Evolutionary conservation across 2,797 vertebrate genomes (phyloP).

Genomic region (Iguana delicatissima): DNA sequence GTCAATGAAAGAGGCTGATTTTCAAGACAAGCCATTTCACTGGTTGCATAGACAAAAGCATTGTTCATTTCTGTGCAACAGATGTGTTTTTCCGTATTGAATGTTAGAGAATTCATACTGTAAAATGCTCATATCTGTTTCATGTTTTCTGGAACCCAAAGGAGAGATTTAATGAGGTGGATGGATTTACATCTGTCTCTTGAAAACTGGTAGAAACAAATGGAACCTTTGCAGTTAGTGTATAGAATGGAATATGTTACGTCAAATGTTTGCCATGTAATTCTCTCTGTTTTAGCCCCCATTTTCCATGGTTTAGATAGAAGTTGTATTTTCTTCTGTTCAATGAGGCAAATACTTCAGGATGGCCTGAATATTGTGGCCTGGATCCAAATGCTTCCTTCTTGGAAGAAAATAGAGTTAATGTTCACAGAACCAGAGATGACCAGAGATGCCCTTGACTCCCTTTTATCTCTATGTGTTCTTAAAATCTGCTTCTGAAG

Average conservation of each 20-base stretch:
- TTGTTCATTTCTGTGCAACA: background rate
- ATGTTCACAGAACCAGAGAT: no score
- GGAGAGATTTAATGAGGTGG: background rate
- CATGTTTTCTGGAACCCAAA: background rate
- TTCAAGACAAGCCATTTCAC: background rate
- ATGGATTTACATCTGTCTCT: background rate
- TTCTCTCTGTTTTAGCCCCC: background rate
- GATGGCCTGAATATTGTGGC: rapidly evolving
- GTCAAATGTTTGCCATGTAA: background rate
- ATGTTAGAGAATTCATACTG: background rate
- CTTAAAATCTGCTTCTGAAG: background rate
- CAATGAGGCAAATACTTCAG: background rate
- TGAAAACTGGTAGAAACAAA: background rate
- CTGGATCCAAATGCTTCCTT: background rate
- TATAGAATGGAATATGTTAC: background rate
- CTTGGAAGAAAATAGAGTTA: background rate
- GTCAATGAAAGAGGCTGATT: background rate
- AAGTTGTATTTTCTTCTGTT: background rate
- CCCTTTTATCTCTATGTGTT: background rate
- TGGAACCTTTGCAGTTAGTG: background rate
- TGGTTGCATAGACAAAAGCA: background rate
- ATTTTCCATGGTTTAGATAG: background rate
- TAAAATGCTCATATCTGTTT: background rate
- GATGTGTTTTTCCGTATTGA: background rate
- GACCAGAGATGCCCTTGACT: background rate